Conservation (phyloP, 2,888 invertebrate genomes). For the Spisula subtruncata region DNA sequence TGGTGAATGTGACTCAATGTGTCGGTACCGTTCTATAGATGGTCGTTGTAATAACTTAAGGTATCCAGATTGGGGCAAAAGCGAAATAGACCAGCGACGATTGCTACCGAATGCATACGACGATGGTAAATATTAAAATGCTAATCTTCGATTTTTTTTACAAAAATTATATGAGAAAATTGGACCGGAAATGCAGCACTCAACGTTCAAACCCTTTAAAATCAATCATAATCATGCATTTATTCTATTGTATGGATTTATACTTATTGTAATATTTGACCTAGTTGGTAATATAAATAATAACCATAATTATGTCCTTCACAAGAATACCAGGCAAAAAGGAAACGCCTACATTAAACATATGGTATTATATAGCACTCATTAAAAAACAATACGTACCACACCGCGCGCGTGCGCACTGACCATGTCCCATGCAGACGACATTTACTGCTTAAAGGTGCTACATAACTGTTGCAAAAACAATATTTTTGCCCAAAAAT, state of each 20-base stretch:
- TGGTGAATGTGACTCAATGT: background rate
- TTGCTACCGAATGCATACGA: constrained; percentile 29
- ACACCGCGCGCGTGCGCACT: constrained; percentile 69
- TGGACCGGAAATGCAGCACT: too few species aligned
- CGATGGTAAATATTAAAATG: constrained; percentile 25
- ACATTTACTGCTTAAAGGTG: constrained; percentile 39
- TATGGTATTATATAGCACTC: too few species aligned
- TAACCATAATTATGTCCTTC: too few species aligned
- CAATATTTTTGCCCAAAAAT: constrained; percentile 16
- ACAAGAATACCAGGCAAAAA: too few species aligned
- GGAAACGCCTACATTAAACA: too few species aligned
- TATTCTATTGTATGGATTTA: background rate
- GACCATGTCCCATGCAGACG: constrained; percentile 67
- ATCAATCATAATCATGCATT: too few species aligned
- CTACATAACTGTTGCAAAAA: background rate
- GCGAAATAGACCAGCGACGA: constrained; percentile 28
- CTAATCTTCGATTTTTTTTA: too few species aligned
- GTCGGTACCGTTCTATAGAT: constrained; percentile 94
- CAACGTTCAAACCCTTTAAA: too few species aligned
- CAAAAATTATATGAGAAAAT: too few species aligned
- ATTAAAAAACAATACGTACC: too few species aligned
- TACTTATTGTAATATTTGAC: too few species aligned
- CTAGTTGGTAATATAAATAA: background rate
- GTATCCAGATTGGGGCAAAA: constrained; percentile 94
- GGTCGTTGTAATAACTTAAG: constrained; percentile 98